A percentile compares a stretch with the other conserved stretches of the same genome.
Evolutionary conservation across 2,113 vertebrate genomes (phyloP).

Genomic region (Dicrurus megarhynchus): DNA sequence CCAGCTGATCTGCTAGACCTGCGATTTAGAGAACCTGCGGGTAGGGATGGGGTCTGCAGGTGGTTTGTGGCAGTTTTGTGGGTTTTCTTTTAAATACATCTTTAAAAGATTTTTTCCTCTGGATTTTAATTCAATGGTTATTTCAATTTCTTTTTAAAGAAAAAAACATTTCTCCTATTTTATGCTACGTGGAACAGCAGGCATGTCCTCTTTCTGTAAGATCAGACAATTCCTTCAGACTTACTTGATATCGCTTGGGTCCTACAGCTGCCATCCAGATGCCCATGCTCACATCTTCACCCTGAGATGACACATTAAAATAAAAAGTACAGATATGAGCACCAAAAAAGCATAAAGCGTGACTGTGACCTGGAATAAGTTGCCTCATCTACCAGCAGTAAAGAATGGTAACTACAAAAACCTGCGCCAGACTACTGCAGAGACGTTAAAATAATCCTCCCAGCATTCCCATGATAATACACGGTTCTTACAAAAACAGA

Average conservation of each 20-base stretch:
- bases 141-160: not conserved
- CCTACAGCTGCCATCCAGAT: conserved; percentile 99
- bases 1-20: not conserved
- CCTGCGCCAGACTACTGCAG: not conserved
- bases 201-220: not conserved
- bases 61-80: not conserved
- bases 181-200: not conserved
- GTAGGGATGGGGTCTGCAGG: not conserved
- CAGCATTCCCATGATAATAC: not conserved
- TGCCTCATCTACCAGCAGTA: not conserved
- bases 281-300: conserved; percentile 98
- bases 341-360: not conserved
- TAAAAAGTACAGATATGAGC: not conserved
- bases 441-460: not conserved
- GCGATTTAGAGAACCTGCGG: not conserved
- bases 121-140: not conserved
- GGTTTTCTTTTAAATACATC: not conserved
- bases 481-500: not conserved
- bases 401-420: not conserved
- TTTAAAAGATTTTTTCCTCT: not conserved
- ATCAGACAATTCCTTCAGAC: not conserved
- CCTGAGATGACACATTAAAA: conserved; percentile 67
- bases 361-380: not conserved
- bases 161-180: not conserved
- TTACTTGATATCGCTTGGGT: conserved; percentile 85